Conservation (phyloP, 2,888 invertebrate genomes). For the Electrophaes corylata region DNA sequence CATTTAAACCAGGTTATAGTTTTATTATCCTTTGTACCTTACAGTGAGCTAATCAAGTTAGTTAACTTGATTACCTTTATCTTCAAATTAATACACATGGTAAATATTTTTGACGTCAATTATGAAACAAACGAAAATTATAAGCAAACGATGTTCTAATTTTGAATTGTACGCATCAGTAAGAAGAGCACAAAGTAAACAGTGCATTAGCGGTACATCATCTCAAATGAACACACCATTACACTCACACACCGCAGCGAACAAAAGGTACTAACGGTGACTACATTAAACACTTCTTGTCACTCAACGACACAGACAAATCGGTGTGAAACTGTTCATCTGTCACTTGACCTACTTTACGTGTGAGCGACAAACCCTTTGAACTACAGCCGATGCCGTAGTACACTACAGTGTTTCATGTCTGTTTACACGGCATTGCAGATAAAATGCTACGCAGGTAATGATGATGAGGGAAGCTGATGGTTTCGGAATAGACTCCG, state of each 20-base stretch:
- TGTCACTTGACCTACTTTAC: constrained; percentile 55
- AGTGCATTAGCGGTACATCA: constrained; percentile 23
- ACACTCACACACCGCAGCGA: constrained; percentile 13
- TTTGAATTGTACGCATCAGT: background rate
- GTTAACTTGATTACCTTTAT: background rate
- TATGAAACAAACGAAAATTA: too few relatives aligned
- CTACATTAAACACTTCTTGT: constrained; percentile 39
- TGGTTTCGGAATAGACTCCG: background rate
- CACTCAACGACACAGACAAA: constrained; percentile 42
- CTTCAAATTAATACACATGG: background rate
- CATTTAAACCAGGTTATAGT: background rate
- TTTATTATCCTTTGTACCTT: too few relatives aligned
- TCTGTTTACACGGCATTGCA: background rate
- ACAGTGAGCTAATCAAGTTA: too few relatives aligned
- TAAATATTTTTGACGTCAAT: background rate
- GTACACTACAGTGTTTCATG: constrained; percentile 17
- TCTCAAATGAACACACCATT: constrained; percentile 28
- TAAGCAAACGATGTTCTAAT: background rate
- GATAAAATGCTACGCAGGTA: background rate
- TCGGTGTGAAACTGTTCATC: constrained; percentile 47
- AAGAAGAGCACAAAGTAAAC: constrained; percentile 11
- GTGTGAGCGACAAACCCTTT: constrained; percentile 48
- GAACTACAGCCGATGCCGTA: constrained; percentile 29
- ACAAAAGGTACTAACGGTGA: constrained; percentile 27
- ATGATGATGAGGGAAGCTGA: background rate